Percentiles rank a stretch among this genome's conserved stretches.
phyloP scores from a whole-genome alignment of 2,888 invertebrate species.

The Latrodectus elegans region DNA sequence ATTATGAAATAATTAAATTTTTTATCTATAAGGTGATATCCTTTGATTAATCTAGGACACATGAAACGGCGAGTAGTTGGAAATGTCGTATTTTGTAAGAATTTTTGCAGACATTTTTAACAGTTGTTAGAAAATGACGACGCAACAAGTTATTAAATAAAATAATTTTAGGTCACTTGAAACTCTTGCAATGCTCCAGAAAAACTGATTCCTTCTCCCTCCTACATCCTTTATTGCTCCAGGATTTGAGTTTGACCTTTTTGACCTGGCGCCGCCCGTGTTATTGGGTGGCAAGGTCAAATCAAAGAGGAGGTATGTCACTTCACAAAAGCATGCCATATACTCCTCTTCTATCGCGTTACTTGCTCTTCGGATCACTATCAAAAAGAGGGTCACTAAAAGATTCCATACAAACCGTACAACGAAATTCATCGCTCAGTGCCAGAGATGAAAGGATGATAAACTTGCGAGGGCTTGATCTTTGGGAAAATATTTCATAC shows the following conservation, averaged over 20 bases:
- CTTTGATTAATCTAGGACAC: not conserved
- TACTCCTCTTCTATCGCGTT: conserved; percentile 13
- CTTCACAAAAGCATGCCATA: conserved; percentile 36
- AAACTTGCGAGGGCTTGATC: conserved; percentile 23
- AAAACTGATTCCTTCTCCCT: conserved; percentile 42
- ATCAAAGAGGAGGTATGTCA: conserved; percentile 57
- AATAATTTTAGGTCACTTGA: conserved; percentile 45
- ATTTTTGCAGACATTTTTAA: not conserved
- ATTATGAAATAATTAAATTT: not conserved
- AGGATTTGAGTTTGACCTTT: conserved; percentile 51
- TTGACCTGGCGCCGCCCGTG: conserved; percentile 48
- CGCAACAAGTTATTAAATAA: conserved; percentile 13
- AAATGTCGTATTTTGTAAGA: not conserved
- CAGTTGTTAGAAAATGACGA: not conserved
- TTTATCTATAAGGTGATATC: not conserved
- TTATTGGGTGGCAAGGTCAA: conserved; percentile 58
- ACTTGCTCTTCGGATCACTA: conserved; percentile 20
- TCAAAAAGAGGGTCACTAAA: conserved; percentile 50
- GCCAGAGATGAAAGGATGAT: conserved; percentile 15
- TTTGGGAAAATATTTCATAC: not conserved
- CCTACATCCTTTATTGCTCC: conserved; percentile 46
- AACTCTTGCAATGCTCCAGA: conserved; percentile 22
- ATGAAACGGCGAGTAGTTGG: not conserved
- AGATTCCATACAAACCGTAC: not conserved
- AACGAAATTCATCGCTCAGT: too few relatives aligned